Conservation (phyloP, 2,888 invertebrate species). For the Salticus scenicus region DNA sequence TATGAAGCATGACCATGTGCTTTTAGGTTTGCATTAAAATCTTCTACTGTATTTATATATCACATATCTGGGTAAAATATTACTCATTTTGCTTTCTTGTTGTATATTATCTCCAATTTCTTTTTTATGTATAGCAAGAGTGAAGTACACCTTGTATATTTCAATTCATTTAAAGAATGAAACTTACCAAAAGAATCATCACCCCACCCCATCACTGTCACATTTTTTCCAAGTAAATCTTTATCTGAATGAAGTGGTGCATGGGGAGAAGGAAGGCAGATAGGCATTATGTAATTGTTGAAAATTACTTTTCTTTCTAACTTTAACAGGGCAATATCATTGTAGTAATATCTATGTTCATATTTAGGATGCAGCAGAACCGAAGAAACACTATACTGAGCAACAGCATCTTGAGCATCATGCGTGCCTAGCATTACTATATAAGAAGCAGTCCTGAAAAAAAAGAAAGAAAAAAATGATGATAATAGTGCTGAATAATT, state of each 20-base stretch:
- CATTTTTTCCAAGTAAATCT: slow-evolving; percentile 38
- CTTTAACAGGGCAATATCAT: slow-evolving; percentile 59
- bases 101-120: too few relatives aligned
- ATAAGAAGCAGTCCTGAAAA: slow-evolving; percentile 33
- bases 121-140: too few relatives aligned
- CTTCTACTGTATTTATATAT: too few relatives aligned
- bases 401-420: slow-evolving; percentile 25
- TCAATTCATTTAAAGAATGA: too few relatives aligned
- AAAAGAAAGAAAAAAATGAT: background rate
- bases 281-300: slow-evolving; percentile 50
- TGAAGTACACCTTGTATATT: too few relatives aligned
- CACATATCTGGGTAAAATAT: too few relatives aligned
- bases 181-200: slow-evolving; percentile 57
- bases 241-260: slow-evolving; percentile 17
- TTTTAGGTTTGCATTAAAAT: too few relatives aligned
- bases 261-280: slow-evolving; percentile 44
- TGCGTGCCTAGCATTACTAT: slow-evolving; percentile 59
- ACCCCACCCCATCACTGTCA: slow-evolving; percentile 67
- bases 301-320: slow-evolving; percentile 27
- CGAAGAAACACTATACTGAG: slow-evolving; percentile 29
- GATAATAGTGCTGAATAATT: background rate
- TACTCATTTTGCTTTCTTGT: too few relatives aligned
- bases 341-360: slow-evolving; percentile 46
- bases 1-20: too few relatives aligned
- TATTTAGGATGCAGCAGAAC: slow-evolving; percentile 46